Percentiles rank a stretch among this genome's conserved stretches.
phyloP scores from a whole-genome alignment of 2,113 vertebrate species.

The Sterrhoptilus dennistouni region DNA sequence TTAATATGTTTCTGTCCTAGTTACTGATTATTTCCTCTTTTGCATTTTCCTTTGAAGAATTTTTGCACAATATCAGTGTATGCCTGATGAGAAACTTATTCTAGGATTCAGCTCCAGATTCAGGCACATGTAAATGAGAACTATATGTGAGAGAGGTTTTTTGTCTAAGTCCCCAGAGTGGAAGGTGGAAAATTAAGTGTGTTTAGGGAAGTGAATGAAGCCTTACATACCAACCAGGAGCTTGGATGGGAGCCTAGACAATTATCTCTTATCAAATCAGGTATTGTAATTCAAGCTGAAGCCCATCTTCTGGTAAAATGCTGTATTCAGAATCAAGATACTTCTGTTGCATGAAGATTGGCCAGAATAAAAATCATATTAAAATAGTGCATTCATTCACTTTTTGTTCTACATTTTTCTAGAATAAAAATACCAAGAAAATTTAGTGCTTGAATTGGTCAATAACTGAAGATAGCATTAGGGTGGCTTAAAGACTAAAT shows the following conservation, averaged over 20 bases:
- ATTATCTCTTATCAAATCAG: background rate
- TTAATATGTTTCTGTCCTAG: background rate
- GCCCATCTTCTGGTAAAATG: background rate
- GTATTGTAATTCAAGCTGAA: background rate
- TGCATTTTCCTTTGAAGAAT: background rate
- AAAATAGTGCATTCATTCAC: background rate
- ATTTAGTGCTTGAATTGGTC: background rate
- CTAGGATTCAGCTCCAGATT: background rate
- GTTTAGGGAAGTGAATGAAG: background rate
- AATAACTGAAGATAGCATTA: background rate
- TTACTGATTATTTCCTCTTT: background rate
- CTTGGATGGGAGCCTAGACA: background rate
- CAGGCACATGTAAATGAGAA: background rate
- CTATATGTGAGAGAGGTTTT: background rate
- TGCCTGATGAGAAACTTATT: background rate
- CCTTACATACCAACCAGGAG: background rate
- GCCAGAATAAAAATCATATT: background rate
- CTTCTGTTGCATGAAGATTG: background rate
- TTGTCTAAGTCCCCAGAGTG: background rate
- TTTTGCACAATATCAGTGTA: background rate
- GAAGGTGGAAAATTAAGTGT: background rate
- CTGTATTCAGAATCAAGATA: background rate
- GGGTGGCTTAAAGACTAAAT: background rate
- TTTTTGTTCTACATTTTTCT: background rate
- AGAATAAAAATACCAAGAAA: background rate